These are phyloP conservation scores for Drosophila simulans DNA, from an alignment of 1,140 invertebrate genomes.

Conservation along the genomic window DNA sequence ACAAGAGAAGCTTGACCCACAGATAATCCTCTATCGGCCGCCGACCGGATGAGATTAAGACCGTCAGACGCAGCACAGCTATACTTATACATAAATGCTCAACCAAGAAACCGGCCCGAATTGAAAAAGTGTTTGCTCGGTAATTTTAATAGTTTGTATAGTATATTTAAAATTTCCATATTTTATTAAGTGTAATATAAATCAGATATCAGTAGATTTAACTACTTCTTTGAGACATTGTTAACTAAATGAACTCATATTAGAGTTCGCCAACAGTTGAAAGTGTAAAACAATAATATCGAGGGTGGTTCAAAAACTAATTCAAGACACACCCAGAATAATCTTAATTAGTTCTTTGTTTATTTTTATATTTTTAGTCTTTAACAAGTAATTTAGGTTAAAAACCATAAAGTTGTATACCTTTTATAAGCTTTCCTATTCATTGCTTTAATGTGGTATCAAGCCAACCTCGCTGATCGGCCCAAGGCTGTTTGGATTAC, in stretches of 20 bases:
- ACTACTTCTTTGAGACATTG: no score
- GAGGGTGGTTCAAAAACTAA: no score
- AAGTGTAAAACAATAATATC: no score
- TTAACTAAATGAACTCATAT: no score
- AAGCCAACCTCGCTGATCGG: conserved; percentile 17
- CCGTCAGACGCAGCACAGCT: neutral
- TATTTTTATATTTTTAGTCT: neutral
- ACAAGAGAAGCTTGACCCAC: conserved; percentile 5
- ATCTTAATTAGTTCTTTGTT: neutral
- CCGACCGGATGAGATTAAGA: conserved; percentile 41
- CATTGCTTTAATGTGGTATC: neutral
- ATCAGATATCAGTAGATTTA: neutral
- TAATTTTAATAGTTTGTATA: neutral
- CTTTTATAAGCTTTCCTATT: neutral
- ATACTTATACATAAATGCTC: no score
- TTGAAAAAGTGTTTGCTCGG: neutral
- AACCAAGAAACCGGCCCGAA: conserved; percentile 7
- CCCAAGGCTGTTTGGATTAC: conserved; percentile 44
- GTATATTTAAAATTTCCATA: neutral
- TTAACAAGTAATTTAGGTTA: no score
- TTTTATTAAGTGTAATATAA: no score
- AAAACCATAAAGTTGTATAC: no score
- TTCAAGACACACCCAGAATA: no score
- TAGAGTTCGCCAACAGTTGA: no score
- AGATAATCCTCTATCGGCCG: conserved; percentile 13